phyloP scores from a whole-genome alignment of 2,888 invertebrate genomes.

The Elegia similella region DNA sequence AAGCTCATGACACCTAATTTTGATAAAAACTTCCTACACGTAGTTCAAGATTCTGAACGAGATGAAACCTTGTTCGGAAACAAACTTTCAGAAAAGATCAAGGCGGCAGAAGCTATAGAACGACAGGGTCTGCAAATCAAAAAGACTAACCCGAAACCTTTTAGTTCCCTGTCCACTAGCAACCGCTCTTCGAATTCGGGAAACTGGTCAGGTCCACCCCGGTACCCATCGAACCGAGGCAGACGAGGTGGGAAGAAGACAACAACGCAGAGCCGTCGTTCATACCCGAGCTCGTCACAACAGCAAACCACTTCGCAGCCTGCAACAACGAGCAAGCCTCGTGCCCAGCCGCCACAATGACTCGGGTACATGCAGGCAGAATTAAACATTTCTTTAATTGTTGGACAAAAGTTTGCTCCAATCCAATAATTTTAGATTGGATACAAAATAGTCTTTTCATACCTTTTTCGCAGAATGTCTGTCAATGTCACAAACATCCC shows the following conservation, averaged over 20 bases:
- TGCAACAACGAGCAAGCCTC: neutral
- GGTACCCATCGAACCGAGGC: slow-evolving; percentile 28
- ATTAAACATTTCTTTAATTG: slow-evolving; percentile 9
- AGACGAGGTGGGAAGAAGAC: slow-evolving; percentile 19
- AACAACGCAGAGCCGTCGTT: neutral
- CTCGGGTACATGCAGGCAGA: slow-evolving; percentile 20
- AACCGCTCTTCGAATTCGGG: slow-evolving; percentile 18
- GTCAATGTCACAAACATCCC: too few species aligned
- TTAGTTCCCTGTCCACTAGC: neutral
- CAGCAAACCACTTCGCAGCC: neutral
- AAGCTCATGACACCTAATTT: slow-evolving; percentile 26
- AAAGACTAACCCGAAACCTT: neutral
- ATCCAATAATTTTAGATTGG: neutral
- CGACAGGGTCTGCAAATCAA: slow-evolving; percentile 21
- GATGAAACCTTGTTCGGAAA: too few species aligned
- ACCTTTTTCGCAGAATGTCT: too few species aligned
- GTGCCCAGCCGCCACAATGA: slow-evolving; percentile 14
- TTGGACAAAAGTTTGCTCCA: slow-evolving; percentile 9
- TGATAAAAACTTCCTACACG: too few species aligned
- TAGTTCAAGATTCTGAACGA: too few species aligned
- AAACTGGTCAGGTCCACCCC: slow-evolving; percentile 27
- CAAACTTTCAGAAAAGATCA: too few species aligned
- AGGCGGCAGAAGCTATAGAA: too few species aligned
- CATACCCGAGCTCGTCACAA: too few species aligned
- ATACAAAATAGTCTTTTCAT: too few species aligned